Base-by-base conservation (phyloP, 1,140 invertebrate genomes). In the Linepithema humile region DNA sequence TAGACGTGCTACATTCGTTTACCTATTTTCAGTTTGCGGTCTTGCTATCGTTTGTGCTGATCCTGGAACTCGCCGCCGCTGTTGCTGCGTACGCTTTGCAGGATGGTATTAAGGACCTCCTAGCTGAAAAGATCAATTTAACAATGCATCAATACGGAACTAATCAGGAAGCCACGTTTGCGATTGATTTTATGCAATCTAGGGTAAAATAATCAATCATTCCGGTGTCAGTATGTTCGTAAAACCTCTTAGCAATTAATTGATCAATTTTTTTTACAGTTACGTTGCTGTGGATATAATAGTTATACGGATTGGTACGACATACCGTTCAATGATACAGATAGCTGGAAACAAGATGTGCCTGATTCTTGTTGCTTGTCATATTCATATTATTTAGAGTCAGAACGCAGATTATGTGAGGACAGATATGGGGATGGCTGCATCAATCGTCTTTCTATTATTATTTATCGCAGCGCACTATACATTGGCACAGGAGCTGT, bases 1-100 rank as follows among this genome's bases (percentile, higher is more conserved):
- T 17, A 20, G 1, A 1, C 29, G 9, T 40, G 15, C 6, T 6
- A 29, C 0, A 60, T 67, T 32, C 10, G 17, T 70, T 48, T 32
- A 62, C 77, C 50, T 29, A 29, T 82, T 93, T 95, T 53, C 90
- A 98, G 98, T 99, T 98, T 94, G 97, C 97, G 91, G 95, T 97
- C 12, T 96, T 97, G 43, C 94, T 98, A 82, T 95, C 95, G 5
- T 59, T 98, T 55, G 96, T 98, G 7, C 96, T 98, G 70, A 94
- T 98, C 38, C 88, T 98, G 92, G 97, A 98, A 94, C 94, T 98
- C 4, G 95, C 97, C 1, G 97, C 97, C 6, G 97, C 97, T 29
- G 96, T 98, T 90, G 96, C 97, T 0, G 97, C 97, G 2, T 98
- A 97, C 89, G 95, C 96, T 6, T 95, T 97, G 87, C 96, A 96